These are phyloP conservation scores for Pogonophryne albipinna DNA, from an alignment of 2,797 vertebrate species.

Conservation along the genomic window DNA sequence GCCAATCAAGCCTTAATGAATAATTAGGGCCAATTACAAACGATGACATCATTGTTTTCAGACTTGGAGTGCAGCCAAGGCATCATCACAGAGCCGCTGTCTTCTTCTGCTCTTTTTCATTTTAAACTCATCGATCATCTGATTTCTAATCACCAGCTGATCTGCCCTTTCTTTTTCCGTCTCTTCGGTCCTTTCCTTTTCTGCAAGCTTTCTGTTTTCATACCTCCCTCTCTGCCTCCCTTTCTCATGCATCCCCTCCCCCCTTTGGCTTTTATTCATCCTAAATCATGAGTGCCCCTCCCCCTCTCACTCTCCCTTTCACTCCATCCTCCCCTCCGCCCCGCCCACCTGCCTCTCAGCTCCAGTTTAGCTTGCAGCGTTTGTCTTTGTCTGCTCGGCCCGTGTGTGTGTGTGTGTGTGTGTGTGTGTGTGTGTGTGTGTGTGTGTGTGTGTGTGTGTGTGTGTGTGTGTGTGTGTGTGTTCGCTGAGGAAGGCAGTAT, in stretches of 20 bases:
- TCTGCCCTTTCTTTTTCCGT: not conserved
- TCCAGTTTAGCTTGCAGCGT: conserved; percentile 66
- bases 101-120: not conserved
- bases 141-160: not conserved
- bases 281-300: conserved; percentile 39
- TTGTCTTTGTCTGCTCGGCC: conserved; percentile 72
- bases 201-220: conserved; percentile 38
- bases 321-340: conserved; percentile 55
- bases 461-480: too few species aligned
- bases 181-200: conserved; percentile 26
- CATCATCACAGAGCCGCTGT: conserved; percentile 29
- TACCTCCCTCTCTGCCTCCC: conserved; percentile 23
- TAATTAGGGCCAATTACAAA: conserved; percentile 73
- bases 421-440: conserved; percentile 29
- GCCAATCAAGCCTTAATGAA: conserved; percentile 69
- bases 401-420: conserved; percentile 34
- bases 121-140: not conserved
- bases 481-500: conserved; percentile 47
- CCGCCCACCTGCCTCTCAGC: conserved; percentile 68
- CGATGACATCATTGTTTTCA: conserved; percentile 76
- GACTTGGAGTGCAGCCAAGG: conserved; percentile 60
- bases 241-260: conserved; percentile 11
- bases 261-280: conserved; percentile 64
- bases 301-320: conserved; percentile 65
- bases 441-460: conserved; percentile 31